Percentiles rank a stretch among this genome's conserved stretches.
Evolutionary conservation across 2,888 invertebrate species (phyloP).

Genomic region (Corythucha ciliata): DNA sequence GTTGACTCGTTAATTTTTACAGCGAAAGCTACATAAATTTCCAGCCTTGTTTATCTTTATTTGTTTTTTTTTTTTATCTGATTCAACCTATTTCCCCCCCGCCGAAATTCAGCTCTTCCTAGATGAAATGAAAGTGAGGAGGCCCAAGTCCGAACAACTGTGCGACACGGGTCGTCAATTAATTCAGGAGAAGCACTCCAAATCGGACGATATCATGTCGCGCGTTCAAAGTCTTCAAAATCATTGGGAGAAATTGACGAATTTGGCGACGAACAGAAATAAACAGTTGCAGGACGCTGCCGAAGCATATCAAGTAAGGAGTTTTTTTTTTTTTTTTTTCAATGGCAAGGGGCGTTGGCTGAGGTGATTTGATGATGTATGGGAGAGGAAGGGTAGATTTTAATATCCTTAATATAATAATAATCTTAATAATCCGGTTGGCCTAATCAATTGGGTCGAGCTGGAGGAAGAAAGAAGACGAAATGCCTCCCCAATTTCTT

Average conservation of each 20-base stretch:
- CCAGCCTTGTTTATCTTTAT: too few species aligned
- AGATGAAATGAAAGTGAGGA: slow-evolving; percentile 77
- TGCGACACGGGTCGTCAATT: slow-evolving; percentile 60
- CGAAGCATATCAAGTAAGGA: slow-evolving; percentile 74
- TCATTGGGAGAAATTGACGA: slow-evolving; percentile 83
- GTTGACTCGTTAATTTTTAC: not conserved
- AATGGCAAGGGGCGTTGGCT: too few species aligned
- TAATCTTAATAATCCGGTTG: too few species aligned
- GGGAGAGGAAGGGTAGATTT: too few species aligned
- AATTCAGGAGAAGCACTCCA: slow-evolving; percentile 71
- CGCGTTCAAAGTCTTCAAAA: slow-evolving; percentile 67
- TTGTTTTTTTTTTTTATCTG: not conserved
- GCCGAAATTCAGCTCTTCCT: slow-evolving; percentile 47
- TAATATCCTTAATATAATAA: too few species aligned
- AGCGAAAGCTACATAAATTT: too few species aligned
- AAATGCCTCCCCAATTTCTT: too few species aligned
- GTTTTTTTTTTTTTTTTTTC: too few species aligned
- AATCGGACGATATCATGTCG: slow-evolving; percentile 68
- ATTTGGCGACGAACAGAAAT: slow-evolving; percentile 62
- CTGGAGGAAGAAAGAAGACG: too few species aligned
- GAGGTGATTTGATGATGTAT: too few species aligned
- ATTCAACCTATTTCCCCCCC: slow-evolving; percentile 6
- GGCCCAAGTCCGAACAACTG: slow-evolving; percentile 60
- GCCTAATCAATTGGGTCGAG: too few species aligned
- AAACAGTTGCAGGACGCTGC: slow-evolving; percentile 75